Evolutionary conservation across 1,140 invertebrate genomes (phyloP).

Genomic region (Cotesia vestalis): DNA sequence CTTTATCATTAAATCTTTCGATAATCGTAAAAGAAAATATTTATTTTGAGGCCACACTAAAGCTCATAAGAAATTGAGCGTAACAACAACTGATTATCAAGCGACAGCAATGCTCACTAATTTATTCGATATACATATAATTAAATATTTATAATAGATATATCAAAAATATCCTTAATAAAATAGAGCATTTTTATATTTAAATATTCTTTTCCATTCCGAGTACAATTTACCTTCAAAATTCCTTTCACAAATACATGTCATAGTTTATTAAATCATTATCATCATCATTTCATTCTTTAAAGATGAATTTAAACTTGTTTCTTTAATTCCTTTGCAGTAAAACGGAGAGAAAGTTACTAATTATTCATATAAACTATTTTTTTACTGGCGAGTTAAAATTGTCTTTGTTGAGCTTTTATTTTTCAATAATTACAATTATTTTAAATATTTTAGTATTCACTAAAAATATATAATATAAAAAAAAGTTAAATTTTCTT

Average conservation of each 20-base stretch:
- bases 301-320: constrained; percentile 29
- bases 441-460: background rate
- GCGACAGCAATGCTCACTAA: constrained; percentile 45
- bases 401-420: background rate
- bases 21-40: too few relatives aligned
- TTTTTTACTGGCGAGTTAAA: background rate
- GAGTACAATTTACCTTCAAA: constrained; percentile 55
- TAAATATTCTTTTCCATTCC: constrained; percentile 58
- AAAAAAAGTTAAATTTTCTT: constrained; percentile 4
- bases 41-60: constrained; percentile 3
- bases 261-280: constrained; percentile 1
- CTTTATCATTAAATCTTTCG: too few relatives aligned
- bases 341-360: constrained; percentile 3
- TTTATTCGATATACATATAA: constrained; percentile 60
- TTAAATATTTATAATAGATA: constrained; percentile 57
- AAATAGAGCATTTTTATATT: constrained; percentile 63
- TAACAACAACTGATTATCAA: constrained; percentile 46
- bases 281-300: background rate
- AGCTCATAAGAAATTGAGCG: constrained; percentile 6
- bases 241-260: constrained; percentile 45
- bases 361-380: background rate
- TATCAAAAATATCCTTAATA: constrained; percentile 67
- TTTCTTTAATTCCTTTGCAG: background rate
- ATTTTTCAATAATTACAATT: constrained; percentile 13
- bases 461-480: constrained; percentile 6